Percentiles rank a stretch among this genome's conserved stretches.
phyloP scores from a whole-genome alignment of 2,888 invertebrate species.

The Caenorhabditis sp. region DNA sequence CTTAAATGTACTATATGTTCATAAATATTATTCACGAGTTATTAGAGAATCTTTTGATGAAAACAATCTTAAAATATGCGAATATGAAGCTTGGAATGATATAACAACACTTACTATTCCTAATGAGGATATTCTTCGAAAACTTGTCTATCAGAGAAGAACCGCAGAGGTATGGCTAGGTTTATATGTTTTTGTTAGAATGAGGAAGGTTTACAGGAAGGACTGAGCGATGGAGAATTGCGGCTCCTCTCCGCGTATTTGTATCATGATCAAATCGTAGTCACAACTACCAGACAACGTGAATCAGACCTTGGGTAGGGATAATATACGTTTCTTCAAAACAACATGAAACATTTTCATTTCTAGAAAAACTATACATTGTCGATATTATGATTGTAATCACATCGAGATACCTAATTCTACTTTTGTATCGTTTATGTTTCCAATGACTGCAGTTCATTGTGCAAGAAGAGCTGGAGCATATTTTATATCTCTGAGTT shows the following conservation, averaged over 20 bases:
- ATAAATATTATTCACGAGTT: too few species aligned
- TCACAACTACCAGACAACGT: slow-evolving; percentile 7
- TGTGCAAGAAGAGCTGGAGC: slow-evolving; percentile 13
- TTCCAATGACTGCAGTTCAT: slow-evolving; percentile 15
- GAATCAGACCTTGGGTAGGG: slow-evolving; percentile 4
- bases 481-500: slow-evolving; percentile 5
- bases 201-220: not conserved
- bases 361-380: slow-evolving; percentile 7
- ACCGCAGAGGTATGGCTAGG: not conserved
- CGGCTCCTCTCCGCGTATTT: slow-evolving; percentile 9
- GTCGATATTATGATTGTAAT: slow-evolving; percentile 20
- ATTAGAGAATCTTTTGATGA: too few species aligned
- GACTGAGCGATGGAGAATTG: not conserved
- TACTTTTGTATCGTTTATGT: slow-evolving; percentile 2
- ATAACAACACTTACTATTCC: not conserved
- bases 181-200: not conserved
- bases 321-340: not conserved
- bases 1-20: too few species aligned
- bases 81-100: slow-evolving; percentile 7
- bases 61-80: not conserved
- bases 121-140: not conserved
- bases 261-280: slow-evolving; percentile 8
- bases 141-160: too few species aligned
- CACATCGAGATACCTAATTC: slow-evolving; percentile 10
- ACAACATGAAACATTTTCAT: too few species aligned